phyloP scores from a whole-genome alignment of 2,888 invertebrate species.

The Drosophila vallismaia region DNA sequence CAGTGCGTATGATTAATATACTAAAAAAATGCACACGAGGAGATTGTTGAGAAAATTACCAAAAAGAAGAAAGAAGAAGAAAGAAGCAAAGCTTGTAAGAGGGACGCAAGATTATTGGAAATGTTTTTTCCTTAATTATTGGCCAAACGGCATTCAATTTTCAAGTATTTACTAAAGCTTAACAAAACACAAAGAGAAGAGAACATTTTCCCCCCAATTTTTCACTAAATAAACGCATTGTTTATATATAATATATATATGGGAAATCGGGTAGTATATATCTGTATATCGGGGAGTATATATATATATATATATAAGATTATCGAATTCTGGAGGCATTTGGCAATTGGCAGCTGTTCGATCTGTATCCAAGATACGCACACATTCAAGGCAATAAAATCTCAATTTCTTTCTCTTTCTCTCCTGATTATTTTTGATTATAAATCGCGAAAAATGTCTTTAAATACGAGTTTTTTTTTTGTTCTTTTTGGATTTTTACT shows the following conservation, averaged over 20 bases:
- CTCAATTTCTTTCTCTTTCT: conserved; percentile 1
- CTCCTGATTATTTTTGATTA: conserved; percentile 43
- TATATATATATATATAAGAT: conserved; percentile 22
- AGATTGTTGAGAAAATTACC: conserved; percentile 11
- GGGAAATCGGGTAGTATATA: background rate
- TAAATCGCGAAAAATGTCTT: conserved; percentile 28
- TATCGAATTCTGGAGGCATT: conserved; percentile 43
- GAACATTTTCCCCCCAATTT: conserved; percentile 55
- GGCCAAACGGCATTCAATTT: conserved; percentile 75
- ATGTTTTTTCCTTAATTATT: conserved; percentile 73
- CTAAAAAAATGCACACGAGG: conserved; percentile 45
- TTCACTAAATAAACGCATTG: conserved; percentile 62
- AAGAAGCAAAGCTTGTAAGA: background rate
- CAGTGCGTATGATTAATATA: conserved; percentile 76
- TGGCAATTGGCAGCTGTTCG: conserved; percentile 51
- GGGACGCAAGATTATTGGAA: conserved; percentile 16
- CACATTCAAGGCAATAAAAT: conserved; percentile 32
- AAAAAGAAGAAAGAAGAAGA: conserved; percentile 15
- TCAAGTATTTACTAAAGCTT: conserved; percentile 75
- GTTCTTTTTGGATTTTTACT: too few relatives aligned
- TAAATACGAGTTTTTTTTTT: background rate
- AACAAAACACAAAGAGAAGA: conserved; percentile 61
- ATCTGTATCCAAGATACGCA: conserved; percentile 34
- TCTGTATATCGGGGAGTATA: conserved; percentile 1
- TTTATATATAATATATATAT: background rate